phyloP scores from a whole-genome alignment of 2,888 invertebrate genomes.

The Cosmia trapezina region DNA sequence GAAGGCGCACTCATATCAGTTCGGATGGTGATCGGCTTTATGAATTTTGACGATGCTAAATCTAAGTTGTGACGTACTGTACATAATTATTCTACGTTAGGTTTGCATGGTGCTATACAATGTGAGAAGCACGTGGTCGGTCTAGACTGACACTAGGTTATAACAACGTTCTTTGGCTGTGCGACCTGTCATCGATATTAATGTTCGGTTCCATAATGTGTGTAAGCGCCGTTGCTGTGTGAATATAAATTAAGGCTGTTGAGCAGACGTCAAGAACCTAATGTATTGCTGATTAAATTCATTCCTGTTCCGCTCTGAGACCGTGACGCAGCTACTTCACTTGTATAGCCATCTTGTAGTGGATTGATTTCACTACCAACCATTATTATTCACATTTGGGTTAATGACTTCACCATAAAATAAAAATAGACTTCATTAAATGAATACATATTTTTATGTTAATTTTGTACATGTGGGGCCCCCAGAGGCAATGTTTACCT shows the following conservation, averaged over 20 bases:
- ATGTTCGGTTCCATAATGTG: slow-evolving; percentile 76
- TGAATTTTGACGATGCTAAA: too few species aligned
- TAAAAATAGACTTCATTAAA: slow-evolving; percentile 53
- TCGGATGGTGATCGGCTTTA: too few species aligned
- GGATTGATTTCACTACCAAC: slow-evolving; percentile 47
- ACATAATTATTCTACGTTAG: background rate
- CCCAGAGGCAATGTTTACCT: slow-evolving; percentile 63
- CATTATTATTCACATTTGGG: slow-evolving; percentile 46
- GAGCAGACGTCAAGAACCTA: slow-evolving; percentile 70
- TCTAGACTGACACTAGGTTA: slow-evolving; percentile 40
- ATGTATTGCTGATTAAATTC: slow-evolving; percentile 60
- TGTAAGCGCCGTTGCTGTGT: slow-evolving; percentile 71
- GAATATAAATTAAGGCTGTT: slow-evolving; percentile 81
- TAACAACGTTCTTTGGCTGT: slow-evolving; percentile 61
- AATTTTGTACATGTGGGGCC: slow-evolving; percentile 55
- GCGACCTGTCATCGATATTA: slow-evolving; percentile 78
- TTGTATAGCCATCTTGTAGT: slow-evolving; percentile 44
- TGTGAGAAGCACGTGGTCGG: slow-evolving; percentile 34
- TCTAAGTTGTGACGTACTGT: too few species aligned
- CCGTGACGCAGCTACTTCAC: slow-evolving; percentile 51
- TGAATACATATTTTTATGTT: slow-evolving; percentile 51
- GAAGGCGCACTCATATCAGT: too few species aligned
- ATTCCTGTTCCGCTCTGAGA: slow-evolving; percentile 65
- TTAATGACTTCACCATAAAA: slow-evolving; percentile 49
- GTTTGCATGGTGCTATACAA: slow-evolving; percentile 5